Percentiles rank a stretch among this genome's conserved stretches.
phyloP scores from a whole-genome alignment of 2,113 vertebrate species.

The Corythoichthys haematopterus region DNA sequence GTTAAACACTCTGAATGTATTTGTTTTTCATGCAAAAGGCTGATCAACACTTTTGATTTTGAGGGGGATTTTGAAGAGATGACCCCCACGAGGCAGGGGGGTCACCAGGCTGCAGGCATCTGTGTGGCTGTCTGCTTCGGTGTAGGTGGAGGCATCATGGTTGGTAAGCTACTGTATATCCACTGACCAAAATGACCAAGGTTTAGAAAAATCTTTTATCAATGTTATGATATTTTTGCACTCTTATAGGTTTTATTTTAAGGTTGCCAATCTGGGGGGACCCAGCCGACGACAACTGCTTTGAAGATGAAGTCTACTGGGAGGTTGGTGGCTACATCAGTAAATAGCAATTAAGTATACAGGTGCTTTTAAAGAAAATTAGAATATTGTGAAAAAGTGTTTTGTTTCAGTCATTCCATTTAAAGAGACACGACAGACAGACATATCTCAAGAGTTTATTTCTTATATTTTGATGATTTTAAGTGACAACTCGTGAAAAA shows the following conservation, averaged over 20 bases:
- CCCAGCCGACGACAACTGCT: constrained; percentile 84
- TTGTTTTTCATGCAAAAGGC: constrained; percentile 56
- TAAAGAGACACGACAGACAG: too few species aligned
- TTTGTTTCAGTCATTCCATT: too few species aligned
- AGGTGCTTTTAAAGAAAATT: too few species aligned
- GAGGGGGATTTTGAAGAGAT: constrained; percentile 21
- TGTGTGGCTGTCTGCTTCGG: constrained; percentile 85
- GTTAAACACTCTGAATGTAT: not conserved
- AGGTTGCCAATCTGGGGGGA: constrained; percentile 90
- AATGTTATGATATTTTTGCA: not conserved
- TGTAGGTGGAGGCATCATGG: constrained; percentile 80
- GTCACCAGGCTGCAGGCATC: constrained; percentile 82
- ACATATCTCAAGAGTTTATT: too few species aligned
- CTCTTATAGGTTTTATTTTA: constrained; percentile 78
- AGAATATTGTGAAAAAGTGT: too few species aligned
- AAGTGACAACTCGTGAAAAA: too few species aligned
- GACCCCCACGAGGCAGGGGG: constrained; percentile 73
- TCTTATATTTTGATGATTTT: too few species aligned
- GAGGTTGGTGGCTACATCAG: constrained; percentile 76
- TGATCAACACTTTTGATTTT: constrained; percentile 76
- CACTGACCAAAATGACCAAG: not conserved
- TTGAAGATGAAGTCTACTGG: constrained; percentile 88
- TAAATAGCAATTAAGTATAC: not conserved
- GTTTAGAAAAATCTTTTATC: not conserved
- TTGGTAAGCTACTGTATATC: constrained; percentile 51